Percentiles rank a stretch among this genome's conserved stretches.
These are phyloP conservation scores for Ostrea edulis DNA, from an alignment of 1,140 invertebrate genomes.

Conservation along the genomic window DNA sequence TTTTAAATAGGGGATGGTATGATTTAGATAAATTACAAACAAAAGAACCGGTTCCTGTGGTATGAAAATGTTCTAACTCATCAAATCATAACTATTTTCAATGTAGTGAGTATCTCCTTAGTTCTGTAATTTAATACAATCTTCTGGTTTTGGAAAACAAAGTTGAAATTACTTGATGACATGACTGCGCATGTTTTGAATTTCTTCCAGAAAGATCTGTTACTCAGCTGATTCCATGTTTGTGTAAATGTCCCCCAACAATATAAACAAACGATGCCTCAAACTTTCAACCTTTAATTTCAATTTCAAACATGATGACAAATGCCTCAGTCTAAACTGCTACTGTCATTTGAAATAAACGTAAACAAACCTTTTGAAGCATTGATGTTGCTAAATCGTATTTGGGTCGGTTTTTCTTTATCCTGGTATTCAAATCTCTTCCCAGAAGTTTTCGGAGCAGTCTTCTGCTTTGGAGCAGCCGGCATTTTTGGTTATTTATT, in stretches of 20 bases:
- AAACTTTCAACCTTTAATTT: neutral
- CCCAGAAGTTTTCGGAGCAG: neutral
- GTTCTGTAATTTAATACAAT: too few relatives aligned
- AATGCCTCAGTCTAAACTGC: too few relatives aligned
- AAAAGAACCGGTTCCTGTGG: too few relatives aligned
- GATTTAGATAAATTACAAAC: too few relatives aligned
- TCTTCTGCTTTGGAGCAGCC: neutral
- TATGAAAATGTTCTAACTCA: too few relatives aligned
- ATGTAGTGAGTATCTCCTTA: too few relatives aligned
- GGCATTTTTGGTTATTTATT: conserved; percentile 52
- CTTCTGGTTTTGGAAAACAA: too few relatives aligned
- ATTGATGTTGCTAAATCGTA: conserved; percentile 96
- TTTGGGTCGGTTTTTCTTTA: conserved; percentile 96
- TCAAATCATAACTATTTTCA: too few relatives aligned
- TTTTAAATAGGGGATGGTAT: too few relatives aligned
- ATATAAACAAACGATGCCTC: neutral
- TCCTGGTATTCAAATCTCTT: conserved; percentile 79
- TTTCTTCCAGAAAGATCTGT: neutral
- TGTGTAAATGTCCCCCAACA: neutral
- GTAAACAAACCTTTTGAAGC: conserved; percentile 93
- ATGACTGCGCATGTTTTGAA: conserved; percentile 37
- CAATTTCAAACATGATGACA: neutral
- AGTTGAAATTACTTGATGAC: neutral
- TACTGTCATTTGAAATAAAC: neutral
- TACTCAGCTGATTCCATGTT: conserved; percentile 19